These are phyloP conservation scores for Coptodon bakossiorum DNA, from an alignment of 2,113 vertebrate genomes.

Conservation along the genomic window DNA sequence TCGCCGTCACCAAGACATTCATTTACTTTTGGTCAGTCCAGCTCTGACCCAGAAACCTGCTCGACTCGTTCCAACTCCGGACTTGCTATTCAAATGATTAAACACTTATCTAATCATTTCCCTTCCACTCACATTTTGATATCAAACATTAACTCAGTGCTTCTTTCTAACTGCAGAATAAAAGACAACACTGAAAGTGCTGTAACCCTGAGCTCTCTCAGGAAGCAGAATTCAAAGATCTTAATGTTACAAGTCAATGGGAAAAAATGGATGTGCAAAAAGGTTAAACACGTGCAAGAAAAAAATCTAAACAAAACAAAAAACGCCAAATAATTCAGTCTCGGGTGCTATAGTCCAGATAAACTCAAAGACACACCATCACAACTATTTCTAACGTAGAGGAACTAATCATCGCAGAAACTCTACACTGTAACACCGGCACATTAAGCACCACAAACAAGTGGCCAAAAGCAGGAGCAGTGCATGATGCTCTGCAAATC, in stretches of 20 bases:
- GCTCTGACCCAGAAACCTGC: neutral
- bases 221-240: neutral
- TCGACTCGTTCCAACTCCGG: neutral
- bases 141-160: neutral
- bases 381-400: neutral
- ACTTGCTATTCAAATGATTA: neutral
- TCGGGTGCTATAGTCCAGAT: neutral
- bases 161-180: neutral
- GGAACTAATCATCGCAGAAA: neutral
- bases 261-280: neutral
- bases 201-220: neutral
- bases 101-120: neutral
- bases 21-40: neutral
- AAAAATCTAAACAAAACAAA: neutral
- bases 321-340: rapidly evolving
- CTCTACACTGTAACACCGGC: neutral
- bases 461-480: neutral
- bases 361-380: neutral
- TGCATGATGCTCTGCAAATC: neutral
- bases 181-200: neutral
- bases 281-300: neutral
- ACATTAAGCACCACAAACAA: neutral
- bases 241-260: neutral
- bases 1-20: neutral
- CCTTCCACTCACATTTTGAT: neutral